Base-by-base conservation (phyloP, 2,888 invertebrate species). In the Mesorhabditis belari region DNA sequence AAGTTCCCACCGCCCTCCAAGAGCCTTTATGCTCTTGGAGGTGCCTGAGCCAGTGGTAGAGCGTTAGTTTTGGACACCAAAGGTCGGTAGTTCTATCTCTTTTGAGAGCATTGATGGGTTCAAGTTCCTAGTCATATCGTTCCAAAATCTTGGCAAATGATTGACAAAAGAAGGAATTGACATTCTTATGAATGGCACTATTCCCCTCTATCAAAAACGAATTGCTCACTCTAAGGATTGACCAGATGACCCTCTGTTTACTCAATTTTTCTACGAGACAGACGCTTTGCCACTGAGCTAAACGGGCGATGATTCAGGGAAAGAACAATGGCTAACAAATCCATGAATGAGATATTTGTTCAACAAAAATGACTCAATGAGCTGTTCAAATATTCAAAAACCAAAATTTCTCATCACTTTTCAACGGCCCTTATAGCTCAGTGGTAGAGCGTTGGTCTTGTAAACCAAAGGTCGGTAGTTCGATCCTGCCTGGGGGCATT, bases 231-330 rank as follows among this genome's bases (percentile, higher is more conserved):
- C 12, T 17, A 9, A 23, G 51, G 19, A 50, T 50, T 50, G 51
- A 50, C 17, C 51, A n/a, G 12, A 6, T 57, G 63, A 60, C 63
- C 63, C 60, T 63, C 63, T 63, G 63, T 63, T 63, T 63, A n/a
- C n/a, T n/a, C n/a, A n/a, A n/a, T n/a, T n/a, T n/a, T n/a, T n/a
- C n/a, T n/a, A 63, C 63, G 35, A 63, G 63, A 63, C 63, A 63
- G 63, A 63, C 63, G 63, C 63, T 63, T 60, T 63, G 63, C 63
- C 60, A 55, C 60, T 60, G 60, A 60, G 60, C 60, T 60, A 60
- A 60, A 55, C 51, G 51, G 51, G 51, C 56, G n/a, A 35, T n/a
- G 44, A n/a, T 9, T 9, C 12, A 9, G 1, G 44, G 44, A n/a
- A 35, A 35, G 44, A 9, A n/a, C 12, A n/a, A n/a, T 9, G 44